Conservation (phyloP, 2,888 invertebrate species). For the Troglohyphantes excavatus region DNA sequence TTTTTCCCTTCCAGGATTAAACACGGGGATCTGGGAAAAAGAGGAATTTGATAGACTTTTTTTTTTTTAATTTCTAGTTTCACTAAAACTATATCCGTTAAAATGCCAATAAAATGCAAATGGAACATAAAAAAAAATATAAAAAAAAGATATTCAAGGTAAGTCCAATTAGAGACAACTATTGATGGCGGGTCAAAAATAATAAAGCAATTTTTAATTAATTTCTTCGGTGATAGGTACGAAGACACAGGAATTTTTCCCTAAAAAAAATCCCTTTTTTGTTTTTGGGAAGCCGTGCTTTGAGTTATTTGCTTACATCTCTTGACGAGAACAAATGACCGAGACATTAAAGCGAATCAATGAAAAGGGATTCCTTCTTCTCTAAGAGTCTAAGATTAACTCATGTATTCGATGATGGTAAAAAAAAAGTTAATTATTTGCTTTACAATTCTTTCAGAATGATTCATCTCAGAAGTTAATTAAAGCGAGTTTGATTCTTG, state of each 20-base stretch:
- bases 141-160: slow-evolving; percentile 7
- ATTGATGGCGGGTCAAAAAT: slow-evolving; percentile 45
- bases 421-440: slow-evolving; percentile 33
- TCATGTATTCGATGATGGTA: background rate
- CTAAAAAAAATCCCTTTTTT: background rate
- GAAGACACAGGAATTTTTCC: slow-evolving; percentile 19
- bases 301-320: slow-evolving; percentile 18
- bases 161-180: slow-evolving; percentile 67
- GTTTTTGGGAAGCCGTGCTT: background rate
- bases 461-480: slow-evolving; percentile 31
- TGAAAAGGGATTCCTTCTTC: background rate
- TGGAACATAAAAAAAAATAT: slow-evolving; percentile 44
- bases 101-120: slow-evolving; percentile 77
- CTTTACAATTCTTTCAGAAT: slow-evolving; percentile 12
- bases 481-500: slow-evolving; percentile 16
- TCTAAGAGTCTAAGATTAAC: background rate
- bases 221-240: slow-evolving; percentile 58
- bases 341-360: slow-evolving; percentile 29
- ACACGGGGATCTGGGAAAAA: slow-evolving; percentile 52
- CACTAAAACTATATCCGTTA: slow-evolving; percentile 59
- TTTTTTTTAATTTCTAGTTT: slow-evolving; percentile 39
- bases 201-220: slow-evolving; percentile 73
- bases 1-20: slow-evolving; percentile 41
- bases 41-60: slow-evolving; percentile 62
- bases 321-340: slow-evolving; percentile 1